Conservation (phyloP, 2,797 vertebrate genomes). For the Pseudochirops corinnae region DNA sequence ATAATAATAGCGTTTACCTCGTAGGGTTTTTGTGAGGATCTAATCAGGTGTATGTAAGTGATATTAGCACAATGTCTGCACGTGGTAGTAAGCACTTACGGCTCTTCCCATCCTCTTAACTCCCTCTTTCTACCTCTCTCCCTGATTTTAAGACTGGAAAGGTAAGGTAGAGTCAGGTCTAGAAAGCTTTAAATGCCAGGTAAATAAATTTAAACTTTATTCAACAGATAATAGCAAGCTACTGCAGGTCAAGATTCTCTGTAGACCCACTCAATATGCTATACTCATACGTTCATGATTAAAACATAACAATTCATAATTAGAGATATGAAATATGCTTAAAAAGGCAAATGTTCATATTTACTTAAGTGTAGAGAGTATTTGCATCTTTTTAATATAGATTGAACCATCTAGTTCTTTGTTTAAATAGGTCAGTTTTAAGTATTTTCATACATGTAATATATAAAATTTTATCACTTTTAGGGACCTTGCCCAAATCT, state of each 20-base stretch:
- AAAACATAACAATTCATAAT: not conserved
- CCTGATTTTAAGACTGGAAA: not conserved
- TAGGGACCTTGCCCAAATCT: not conserved
- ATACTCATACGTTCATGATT: not conserved
- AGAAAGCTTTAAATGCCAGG: not conserved
- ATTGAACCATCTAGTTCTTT: not conserved
- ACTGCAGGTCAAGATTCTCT: not conserved
- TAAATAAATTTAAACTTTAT: not conserved
- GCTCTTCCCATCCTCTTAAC: not conserved
- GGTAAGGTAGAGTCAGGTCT: not conserved
- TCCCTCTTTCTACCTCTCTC: not conserved
- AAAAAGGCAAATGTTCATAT: not conserved
- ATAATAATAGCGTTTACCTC: not conserved
- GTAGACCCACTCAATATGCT: not conserved
- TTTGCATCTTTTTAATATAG: not conserved
- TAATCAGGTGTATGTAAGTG: not conserved
- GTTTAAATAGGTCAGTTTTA: not conserved
- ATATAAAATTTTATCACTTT: not conserved
- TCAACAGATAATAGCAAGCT: not conserved
- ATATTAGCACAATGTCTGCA: not conserved
- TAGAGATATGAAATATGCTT: not conserved
- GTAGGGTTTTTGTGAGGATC: not conserved
- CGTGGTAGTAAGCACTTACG: not conserved
- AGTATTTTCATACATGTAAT: not conserved
- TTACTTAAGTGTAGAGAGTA: not conserved